phyloP scores from a whole-genome alignment of 2,113 vertebrate genomes.

The Chelonoidis abingdonii region DNA sequence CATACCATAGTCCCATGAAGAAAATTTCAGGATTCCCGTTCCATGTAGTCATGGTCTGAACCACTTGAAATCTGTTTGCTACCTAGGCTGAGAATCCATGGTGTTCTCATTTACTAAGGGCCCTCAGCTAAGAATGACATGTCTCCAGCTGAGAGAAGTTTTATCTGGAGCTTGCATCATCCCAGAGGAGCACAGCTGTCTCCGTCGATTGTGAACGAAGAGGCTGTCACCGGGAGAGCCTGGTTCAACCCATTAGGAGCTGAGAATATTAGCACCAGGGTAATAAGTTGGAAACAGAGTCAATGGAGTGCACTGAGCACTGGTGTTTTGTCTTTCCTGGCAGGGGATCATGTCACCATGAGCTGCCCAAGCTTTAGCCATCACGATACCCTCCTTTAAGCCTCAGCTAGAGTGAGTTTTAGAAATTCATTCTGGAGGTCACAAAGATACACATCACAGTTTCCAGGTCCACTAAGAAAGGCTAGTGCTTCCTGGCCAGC shows the following conservation, averaged over 20 bases:
- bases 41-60: no score
- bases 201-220: no score
- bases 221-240: no score
- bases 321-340: background rate
- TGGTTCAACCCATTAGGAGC: no score
- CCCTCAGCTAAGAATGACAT: background rate
- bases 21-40: no score
- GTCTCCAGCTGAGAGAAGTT: background rate
- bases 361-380: background rate
- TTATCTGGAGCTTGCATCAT: background rate
- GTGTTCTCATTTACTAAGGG: background rate
- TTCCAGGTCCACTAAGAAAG: background rate
- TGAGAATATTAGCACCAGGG: no score
- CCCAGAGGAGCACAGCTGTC: no score
- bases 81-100: background rate
- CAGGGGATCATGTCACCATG: background rate
- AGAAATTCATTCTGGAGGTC: background rate
- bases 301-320: rapidly evolving
- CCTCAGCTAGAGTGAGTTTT: background rate
- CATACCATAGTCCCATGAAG: background rate
- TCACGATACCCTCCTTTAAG: background rate
- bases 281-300: background rate
- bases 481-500: background rate
- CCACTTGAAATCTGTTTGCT: no score
- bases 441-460: background rate